Percentiles rank a stretch among this genome's conserved stretches.
These are phyloP conservation scores for Typhlomys cinereus DNA, from an alignment of 2,113 vertebrate species.

Conservation along the genomic window DNA sequence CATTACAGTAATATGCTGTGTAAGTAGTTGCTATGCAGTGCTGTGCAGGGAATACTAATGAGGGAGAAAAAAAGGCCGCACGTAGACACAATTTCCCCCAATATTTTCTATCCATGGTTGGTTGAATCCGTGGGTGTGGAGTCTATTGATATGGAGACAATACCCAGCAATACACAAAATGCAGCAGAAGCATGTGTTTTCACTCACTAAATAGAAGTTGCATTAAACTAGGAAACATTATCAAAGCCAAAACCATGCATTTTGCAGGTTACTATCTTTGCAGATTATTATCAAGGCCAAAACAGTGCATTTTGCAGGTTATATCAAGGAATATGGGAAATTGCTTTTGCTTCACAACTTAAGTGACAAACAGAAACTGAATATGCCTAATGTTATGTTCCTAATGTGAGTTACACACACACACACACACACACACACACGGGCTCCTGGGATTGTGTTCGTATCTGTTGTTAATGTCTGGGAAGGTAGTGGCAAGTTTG, in stretches of 20 bases:
- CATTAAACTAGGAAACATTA: slow-evolving; percentile 2
- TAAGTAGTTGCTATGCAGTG: neutral
- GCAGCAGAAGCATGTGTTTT: neutral
- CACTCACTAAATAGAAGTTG: neutral
- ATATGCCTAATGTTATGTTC: no score
- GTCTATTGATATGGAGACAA: neutral
- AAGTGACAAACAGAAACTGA: neutral
- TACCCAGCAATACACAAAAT: neutral
- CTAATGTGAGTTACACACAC: no score
- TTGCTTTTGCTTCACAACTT: neutral
- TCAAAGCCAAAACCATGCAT: neutral
- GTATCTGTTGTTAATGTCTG: no score
- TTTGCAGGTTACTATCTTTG: slow-evolving; percentile 21
- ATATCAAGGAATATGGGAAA: neutral
- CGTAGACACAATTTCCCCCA: neutral
- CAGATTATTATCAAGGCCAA: neutral
- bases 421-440: no score
- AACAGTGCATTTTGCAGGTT: neutral
- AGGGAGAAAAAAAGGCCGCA: neutral
- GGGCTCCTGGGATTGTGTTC: no score
- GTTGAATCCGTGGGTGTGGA: neutral
- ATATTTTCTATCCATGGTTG: neutral
- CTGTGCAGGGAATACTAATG: neutral
- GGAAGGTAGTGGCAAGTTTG: no score
- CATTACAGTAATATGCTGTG: neutral